Evolutionary conservation across 2,113 vertebrate genomes (phyloP), one percentile per base, ranked within the genome.

Genomic region (Dasyornis broadbenti): DNA sequence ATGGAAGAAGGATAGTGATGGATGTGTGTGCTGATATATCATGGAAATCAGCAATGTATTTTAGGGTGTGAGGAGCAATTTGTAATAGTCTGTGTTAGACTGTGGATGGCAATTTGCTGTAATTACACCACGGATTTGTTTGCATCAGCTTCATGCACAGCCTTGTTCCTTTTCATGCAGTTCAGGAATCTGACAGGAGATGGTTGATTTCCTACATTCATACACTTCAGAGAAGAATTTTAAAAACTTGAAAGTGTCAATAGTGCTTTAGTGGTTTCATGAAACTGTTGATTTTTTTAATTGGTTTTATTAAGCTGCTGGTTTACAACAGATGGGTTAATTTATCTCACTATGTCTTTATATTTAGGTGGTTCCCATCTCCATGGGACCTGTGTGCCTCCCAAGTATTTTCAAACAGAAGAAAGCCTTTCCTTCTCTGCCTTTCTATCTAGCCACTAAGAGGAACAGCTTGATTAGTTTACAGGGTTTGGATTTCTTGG

Each of bases 341-440:
- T 93, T 96, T 91, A 94, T 91, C 63, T 68, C 11, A 6, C 66
- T 47, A 6, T 69, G 57, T 53, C 57, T 87, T 89, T 53, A 69
- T 64, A 64, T 72, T 82, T 90, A 93, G 82, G 72, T 73, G 59
- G 54, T 82, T 92, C 45, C 71, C 54, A 45, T 93, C 63, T 94
- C 79, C 73, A 88, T 72, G 72, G 54, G 39, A 72, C 63, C 86
- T 54, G 26, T 76, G 79, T 69, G 45, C 85, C 45, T 95, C 85
- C 54, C 88, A 88, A 92, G 73, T 77, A 89, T 86, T 94, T 95
- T 65, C 77, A 93, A 95, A 86, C 73, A 94, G 50, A 83, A 94
- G 77, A 92, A 95, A 77, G n/a, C 82, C 86, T 70, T 90, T 89
- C 35, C 18, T 80, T 87, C 78, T 93, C 68, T 73, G 76, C 15